Conservation (phyloP, 2,113 vertebrate genomes). For the Leptobrachium ailaonicum region DNA sequence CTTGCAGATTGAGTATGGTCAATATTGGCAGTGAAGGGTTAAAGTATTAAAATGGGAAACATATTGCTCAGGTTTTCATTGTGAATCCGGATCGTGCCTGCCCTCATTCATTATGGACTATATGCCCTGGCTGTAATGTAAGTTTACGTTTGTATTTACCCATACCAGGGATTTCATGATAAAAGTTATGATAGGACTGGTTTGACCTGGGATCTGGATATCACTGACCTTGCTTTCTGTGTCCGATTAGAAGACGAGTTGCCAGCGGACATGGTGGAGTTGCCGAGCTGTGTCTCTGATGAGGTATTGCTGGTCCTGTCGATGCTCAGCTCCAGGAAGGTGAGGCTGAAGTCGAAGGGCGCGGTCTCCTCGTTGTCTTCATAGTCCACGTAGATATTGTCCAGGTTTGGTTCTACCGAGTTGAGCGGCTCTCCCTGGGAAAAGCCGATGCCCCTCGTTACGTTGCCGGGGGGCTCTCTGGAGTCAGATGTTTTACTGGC, state of each 20-base stretch:
- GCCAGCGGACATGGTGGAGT: slow-evolving; percentile 68
- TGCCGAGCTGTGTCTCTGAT: slow-evolving; percentile 70
- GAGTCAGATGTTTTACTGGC: slow-evolving; percentile 65
- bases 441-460: slow-evolving; percentile 82
- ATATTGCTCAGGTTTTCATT: no score
- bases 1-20: no score
- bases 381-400: slow-evolving; percentile 70
- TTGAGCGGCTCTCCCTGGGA: slow-evolving; percentile 66
- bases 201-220: no score
- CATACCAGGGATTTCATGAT: no score
- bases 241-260: slow-evolving; percentile 69
- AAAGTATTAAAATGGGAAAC: no score
- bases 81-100: no score
- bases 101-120: no score
- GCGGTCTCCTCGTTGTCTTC: slow-evolving; percentile 64
- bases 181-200: no score
- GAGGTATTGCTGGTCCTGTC: slow-evolving; percentile 74
- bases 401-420: slow-evolving; percentile 58
- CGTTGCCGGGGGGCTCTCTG: slow-evolving; percentile 75
- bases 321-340: slow-evolving; percentile 78
- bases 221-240: slow-evolving; percentile 86
- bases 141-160: no score
- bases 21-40: no score
- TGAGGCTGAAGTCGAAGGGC: slow-evolving; percentile 68
- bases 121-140: no score